These are phyloP conservation scores for Apamea anceps DNA, from an alignment of 2,888 invertebrate genomes.

Conservation along the genomic window DNA sequence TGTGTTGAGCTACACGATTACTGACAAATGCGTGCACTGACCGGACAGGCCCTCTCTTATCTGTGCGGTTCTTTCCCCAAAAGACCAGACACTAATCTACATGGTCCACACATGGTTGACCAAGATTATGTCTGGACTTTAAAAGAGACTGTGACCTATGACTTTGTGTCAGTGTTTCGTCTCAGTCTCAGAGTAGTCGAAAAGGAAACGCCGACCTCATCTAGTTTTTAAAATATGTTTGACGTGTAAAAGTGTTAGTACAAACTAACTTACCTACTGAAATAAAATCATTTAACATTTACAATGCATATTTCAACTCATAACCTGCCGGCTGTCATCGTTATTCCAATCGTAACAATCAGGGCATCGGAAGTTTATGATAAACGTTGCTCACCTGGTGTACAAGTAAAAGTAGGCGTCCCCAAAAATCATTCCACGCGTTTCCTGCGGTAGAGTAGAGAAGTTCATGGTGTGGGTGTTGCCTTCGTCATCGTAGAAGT, in stretches of 20 bases:
- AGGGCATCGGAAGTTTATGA: background rate
- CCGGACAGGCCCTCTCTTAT: background rate
- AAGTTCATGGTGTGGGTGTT: constrained; percentile 81
- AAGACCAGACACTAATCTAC: background rate
- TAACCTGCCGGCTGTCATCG: background rate
- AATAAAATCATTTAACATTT: background rate
- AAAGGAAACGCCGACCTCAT: background rate
- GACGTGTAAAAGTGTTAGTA: background rate
- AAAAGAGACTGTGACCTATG: background rate
- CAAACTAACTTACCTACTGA: background rate
- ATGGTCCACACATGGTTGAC: background rate
- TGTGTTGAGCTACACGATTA: background rate
- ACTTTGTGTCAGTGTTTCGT: background rate
- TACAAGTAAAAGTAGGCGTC: constrained; percentile 87
- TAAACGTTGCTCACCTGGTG: constrained; percentile 76
- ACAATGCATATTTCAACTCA: background rate
- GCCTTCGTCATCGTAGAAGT: constrained; percentile 85
- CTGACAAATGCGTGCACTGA: background rate
- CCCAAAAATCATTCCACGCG: constrained; percentile 75
- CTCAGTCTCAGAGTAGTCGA: background rate
- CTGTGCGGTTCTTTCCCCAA: background rate
- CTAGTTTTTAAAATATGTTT: background rate
- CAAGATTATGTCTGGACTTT: background rate
- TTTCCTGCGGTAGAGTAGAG: constrained; percentile 76
- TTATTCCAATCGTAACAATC: background rate